These are phyloP conservation scores for Halocynthia aurantium DNA, from an alignment of 23 tunicate genomes.

Conservation along the genomic window DNA sequence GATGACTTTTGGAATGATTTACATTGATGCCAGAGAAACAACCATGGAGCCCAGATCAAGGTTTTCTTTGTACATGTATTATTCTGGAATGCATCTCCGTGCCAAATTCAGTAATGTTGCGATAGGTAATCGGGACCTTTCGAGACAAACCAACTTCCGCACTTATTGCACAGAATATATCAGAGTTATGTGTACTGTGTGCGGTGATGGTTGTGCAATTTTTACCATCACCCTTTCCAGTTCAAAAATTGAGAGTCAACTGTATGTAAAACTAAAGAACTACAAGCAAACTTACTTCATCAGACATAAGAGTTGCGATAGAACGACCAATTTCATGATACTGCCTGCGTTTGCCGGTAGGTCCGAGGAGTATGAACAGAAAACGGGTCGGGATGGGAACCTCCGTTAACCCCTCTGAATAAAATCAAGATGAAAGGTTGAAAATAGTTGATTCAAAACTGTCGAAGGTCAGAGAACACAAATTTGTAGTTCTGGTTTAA, in stretches of 20 bases:
- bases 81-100: too few relatives aligned
- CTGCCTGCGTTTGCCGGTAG: slow-evolving; percentile 63
- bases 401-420: slow-evolving; percentile 70
- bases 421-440: background rate
- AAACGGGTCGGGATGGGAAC: slow-evolving; percentile 92
- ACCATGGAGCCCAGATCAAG: too few relatives aligned
- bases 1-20: background rate
- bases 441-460: too few relatives aligned
- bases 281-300: slow-evolving; percentile 52
- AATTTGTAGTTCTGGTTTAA: too few relatives aligned
- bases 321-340: slow-evolving; percentile 97
- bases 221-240: too few relatives aligned
- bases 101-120: too few relatives aligned
- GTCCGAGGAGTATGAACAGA: slow-evolving; percentile 88
- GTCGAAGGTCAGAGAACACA: too few relatives aligned
- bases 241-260: background rate
- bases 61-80: too few relatives aligned
- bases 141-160: too few relatives aligned
- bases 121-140: too few relatives aligned
- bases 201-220: background rate
- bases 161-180: background rate
- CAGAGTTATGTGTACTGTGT: background rate
- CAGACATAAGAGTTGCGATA: slow-evolving; percentile 95
- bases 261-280: background rate
- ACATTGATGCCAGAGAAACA: too few relatives aligned